Evolutionary conservation across 1,140 invertebrate species (phyloP).

Genomic region (Meloidogyne exigua): DNA sequence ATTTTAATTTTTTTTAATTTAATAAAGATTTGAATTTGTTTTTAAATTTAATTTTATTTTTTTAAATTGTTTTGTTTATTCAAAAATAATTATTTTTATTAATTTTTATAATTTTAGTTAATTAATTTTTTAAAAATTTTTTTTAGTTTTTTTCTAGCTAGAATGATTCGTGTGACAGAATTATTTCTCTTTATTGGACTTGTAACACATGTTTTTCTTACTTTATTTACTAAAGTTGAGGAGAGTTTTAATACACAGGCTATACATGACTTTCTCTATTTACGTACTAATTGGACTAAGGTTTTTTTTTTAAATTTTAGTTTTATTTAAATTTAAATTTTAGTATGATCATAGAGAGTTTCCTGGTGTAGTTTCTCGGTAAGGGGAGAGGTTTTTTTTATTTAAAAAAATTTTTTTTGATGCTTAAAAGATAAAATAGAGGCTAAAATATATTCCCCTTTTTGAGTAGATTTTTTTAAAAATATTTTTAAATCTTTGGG

Average conservation of each 20-base stretch:
- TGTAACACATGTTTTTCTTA: conserved; percentile 76
- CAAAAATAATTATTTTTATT: no score
- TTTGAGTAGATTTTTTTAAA: no score
- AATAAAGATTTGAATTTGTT: no score
- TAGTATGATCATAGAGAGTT: conserved; percentile 97
- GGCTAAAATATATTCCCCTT: no score
- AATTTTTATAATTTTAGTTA: no score
- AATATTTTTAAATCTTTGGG: no score
- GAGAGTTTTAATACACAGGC: conserved; percentile 96
- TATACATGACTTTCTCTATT: conserved; percentile 91
- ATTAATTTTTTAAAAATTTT: no score
- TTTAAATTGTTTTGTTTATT: no score
- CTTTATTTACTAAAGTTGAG: conserved; percentile 97
- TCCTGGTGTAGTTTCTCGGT: conserved; percentile 91
- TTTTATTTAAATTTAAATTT: conserved; percentile 35
- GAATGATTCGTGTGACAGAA: conserved; percentile 35
- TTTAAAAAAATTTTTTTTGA: no score
- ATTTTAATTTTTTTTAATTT: not conserved
- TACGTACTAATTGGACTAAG: conserved; percentile 78
- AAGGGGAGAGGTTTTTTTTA: not conserved
- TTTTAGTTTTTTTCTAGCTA: no score
- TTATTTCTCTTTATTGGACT: conserved; percentile 51
- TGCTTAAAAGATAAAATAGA: no score
- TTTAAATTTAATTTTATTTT: no score
- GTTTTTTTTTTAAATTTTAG: conserved; percentile 67